These are phyloP conservation scores for Phymanthus crucifer DNA, from an alignment of 92 coral and sea anemone genomes.

Conservation along the genomic window DNA sequence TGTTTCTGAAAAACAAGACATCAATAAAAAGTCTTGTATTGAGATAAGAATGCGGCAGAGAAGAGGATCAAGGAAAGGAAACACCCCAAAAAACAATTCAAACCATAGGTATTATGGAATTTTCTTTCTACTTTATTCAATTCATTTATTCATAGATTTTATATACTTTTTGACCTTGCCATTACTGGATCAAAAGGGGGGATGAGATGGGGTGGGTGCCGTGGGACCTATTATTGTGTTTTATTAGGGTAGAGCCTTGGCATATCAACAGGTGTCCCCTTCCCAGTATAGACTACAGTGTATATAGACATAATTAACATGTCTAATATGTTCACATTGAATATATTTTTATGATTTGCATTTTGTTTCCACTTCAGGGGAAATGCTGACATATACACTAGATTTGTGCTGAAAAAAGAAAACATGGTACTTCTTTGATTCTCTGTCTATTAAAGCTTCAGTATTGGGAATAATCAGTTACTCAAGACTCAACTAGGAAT, in stretches of 20 bases:
- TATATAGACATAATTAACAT: too few relatives aligned
- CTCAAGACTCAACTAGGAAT: too few relatives aligned
- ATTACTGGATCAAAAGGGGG: too few relatives aligned
- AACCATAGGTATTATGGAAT: neutral
- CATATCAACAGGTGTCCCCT: too few relatives aligned
- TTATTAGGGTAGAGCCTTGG: too few relatives aligned
- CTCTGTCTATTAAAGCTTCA: neutral
- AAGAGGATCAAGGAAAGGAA: conserved; percentile 19
- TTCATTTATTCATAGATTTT: neutral
- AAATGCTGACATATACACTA: conserved; percentile 46
- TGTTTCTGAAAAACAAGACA: conserved; percentile 8
- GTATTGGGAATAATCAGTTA: too few relatives aligned
- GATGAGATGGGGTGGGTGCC: too few relatives aligned
- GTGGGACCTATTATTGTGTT: too few relatives aligned
- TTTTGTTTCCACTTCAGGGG: neutral
- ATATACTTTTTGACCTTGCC: too few relatives aligned
- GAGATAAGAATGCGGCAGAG: conserved; percentile 63
- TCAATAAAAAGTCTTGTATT: conserved; percentile 32
- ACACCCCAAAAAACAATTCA: neutral
- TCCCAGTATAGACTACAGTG: too few relatives aligned
- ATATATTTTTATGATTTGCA: neutral
- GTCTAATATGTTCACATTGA: neutral
- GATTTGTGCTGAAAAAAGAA: conserved; percentile 64
- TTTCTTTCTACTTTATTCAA: neutral
- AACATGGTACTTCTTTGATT: conserved; percentile 47